phyloP scores from a whole-genome alignment of 2,113 vertebrate genomes.

The Takifugu bimaculatus region DNA sequence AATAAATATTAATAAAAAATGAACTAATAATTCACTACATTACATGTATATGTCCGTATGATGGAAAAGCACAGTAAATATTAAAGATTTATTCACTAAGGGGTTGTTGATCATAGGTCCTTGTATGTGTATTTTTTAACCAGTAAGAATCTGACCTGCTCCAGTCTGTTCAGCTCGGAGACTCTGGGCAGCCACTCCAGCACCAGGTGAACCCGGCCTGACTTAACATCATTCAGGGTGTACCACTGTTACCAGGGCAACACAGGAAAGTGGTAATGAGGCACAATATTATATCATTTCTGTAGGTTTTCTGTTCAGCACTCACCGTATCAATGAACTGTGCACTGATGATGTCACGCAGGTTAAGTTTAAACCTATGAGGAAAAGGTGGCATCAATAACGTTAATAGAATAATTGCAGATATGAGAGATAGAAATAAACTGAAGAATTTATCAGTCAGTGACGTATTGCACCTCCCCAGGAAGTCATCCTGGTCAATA shows the following conservation, averaged over 20 bases:
- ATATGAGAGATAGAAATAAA: too few species aligned
- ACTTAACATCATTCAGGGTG: constrained; percentile 84
- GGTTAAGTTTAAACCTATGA: constrained; percentile 81
- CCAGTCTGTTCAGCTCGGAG: constrained; percentile 73
- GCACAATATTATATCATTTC: neutral
- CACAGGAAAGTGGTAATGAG: neutral
- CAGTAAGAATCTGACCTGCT: constrained; percentile 66
- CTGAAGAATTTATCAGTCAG: too few species aligned
- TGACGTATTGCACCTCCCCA: constrained; percentile 77
- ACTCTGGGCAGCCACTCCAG: constrained; percentile 81
- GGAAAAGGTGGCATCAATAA: constrained; percentile 8
- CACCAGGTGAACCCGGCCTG: constrained; percentile 83
- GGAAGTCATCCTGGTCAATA: constrained; percentile 87
- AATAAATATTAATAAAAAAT: too few species aligned
- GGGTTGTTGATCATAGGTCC: too few species aligned
- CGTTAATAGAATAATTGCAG: neutral
- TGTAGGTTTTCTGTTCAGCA: neutral
- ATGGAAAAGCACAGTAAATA: too few species aligned
- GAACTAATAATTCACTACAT: too few species aligned
- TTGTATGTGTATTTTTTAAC: too few species aligned
- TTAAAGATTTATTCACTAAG: too few species aligned
- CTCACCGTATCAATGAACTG: constrained; percentile 82
- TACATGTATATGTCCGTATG: too few species aligned
- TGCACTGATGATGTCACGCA: constrained; percentile 76
- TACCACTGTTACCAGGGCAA: constrained; percentile 77